These are phyloP conservation scores for Eupithecia insigniata DNA, from an alignment of 2,888 invertebrate species.

Conservation along the genomic window DNA sequence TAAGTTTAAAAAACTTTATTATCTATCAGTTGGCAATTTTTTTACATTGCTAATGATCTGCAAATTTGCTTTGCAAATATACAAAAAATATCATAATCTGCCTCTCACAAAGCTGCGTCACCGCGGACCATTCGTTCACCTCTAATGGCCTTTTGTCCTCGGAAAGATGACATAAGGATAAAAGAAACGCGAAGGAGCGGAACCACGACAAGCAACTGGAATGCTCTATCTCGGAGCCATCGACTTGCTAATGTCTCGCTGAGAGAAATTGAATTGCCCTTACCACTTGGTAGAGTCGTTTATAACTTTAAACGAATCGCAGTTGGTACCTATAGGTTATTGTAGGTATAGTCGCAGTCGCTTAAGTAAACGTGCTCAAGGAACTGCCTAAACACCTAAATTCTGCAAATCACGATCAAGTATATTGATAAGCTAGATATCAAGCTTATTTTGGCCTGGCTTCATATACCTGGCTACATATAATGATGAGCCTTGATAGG, in stretches of 20 bases:
- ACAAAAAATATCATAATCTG: not conserved
- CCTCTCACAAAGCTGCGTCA: slow-evolving; percentile 1
- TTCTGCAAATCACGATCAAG: not conserved
- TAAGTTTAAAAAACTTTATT: too few relatives aligned
- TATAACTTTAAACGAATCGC: not conserved
- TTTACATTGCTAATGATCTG: not conserved
- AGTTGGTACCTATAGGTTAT: not conserved
- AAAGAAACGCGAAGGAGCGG: slow-evolving; percentile 36
- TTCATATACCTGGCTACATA: too few relatives aligned
- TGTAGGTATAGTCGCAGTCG: not conserved
- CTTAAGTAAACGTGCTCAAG: not conserved
- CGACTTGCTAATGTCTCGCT: slow-evolving; percentile 31
- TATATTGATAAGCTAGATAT: too few relatives aligned
- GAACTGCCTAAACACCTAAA: not conserved
- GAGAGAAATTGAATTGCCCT: slow-evolving; percentile 10
- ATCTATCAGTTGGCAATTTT: not conserved
- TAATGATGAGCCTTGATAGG: not conserved
- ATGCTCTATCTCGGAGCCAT: slow-evolving; percentile 36
- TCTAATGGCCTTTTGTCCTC: slow-evolving; percentile 18
- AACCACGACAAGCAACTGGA: slow-evolving; percentile 38
- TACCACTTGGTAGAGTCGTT: slow-evolving; percentile 6
- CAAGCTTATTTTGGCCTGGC: not conserved
- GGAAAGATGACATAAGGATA: slow-evolving; percentile 32
- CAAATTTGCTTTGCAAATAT: not conserved
- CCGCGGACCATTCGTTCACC: not conserved